Conservation (phyloP, 2,888 invertebrate genomes). For the Ochropacha duplaris region DNA sequence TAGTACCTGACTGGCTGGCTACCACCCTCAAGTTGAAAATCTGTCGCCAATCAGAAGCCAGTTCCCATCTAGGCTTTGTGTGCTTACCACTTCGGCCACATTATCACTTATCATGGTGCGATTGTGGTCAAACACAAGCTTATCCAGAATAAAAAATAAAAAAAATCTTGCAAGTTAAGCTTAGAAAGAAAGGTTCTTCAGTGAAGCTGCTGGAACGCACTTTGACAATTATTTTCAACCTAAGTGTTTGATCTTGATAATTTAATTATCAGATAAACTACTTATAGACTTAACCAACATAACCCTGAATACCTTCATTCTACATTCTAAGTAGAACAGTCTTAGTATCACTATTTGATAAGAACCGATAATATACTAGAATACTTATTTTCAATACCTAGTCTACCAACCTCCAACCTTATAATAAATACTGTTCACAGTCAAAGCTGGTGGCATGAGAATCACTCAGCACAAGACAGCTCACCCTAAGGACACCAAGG, state of each 20-base stretch:
- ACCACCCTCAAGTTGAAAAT: too few relatives aligned
- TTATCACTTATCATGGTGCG: background rate
- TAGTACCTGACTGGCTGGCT: too few relatives aligned
- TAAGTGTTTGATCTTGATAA: background rate
- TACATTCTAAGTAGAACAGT: too few relatives aligned
- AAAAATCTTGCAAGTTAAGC: background rate
- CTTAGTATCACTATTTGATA: background rate
- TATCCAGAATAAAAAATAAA: too few relatives aligned
- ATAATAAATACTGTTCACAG: conserved; percentile 64
- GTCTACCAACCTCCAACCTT: too few relatives aligned
- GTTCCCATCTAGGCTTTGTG: too few relatives aligned
- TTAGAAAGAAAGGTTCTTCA: background rate
- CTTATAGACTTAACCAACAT: background rate
- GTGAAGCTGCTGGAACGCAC: background rate
- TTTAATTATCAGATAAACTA: background rate
- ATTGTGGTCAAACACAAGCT: too few relatives aligned
- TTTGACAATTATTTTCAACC: background rate
- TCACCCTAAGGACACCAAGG: conserved; percentile 85
- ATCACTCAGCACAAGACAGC: conserved; percentile 93
- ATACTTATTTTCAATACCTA: too few relatives aligned
- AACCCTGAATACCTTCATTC: background rate
- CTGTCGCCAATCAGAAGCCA: too few relatives aligned
- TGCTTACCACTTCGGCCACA: too few relatives aligned
- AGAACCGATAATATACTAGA: background rate
- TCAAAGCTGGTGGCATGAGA: conserved; percentile 96